Conservation (phyloP, 2,888 invertebrate species). For the Phorcus lineatus region DNA sequence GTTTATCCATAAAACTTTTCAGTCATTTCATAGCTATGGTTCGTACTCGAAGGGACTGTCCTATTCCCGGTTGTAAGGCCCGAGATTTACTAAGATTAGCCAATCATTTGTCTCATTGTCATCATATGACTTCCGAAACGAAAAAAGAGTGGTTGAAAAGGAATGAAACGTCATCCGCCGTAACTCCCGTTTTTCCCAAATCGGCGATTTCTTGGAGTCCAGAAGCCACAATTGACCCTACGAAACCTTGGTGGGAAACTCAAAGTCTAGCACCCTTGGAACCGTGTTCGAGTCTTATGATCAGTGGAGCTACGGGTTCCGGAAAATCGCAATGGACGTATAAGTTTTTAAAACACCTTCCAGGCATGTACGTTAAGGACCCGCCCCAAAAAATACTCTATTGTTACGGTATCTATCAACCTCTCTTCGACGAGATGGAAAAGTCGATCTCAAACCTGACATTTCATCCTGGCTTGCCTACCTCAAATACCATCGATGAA, state of each 20-base stretch:
- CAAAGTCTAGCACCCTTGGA: conserved; percentile 28
- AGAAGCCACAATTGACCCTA: not conserved
- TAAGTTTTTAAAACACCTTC: conserved; percentile 24
- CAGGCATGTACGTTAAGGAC: conserved; percentile 13
- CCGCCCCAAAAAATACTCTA: not conserved
- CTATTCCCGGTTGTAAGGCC: not conserved
- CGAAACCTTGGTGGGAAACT: conserved; percentile 2
- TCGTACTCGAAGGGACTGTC: not conserved
- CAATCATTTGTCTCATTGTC: not conserved
- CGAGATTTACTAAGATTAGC: not conserved
- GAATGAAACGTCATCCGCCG: too few relatives aligned
- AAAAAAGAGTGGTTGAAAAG: not conserved
- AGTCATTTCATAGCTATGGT: not conserved
- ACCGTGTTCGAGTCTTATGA: conserved; percentile 33
- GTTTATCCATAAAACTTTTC: not conserved
- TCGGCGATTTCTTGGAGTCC: not conserved
- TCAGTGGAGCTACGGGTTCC: conserved; percentile 27
- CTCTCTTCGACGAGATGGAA: conserved; percentile 9
- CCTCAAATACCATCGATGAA: not conserved
- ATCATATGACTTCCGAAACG: not conserved
- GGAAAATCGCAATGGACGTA: conserved; percentile 33
- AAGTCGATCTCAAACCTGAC: not conserved
- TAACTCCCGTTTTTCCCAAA: not conserved
- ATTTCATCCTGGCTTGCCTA: not conserved
- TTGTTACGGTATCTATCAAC: conserved; percentile 11